Conservation (phyloP, 2,888 invertebrate species). For the Synergus umbraculus region DNA sequence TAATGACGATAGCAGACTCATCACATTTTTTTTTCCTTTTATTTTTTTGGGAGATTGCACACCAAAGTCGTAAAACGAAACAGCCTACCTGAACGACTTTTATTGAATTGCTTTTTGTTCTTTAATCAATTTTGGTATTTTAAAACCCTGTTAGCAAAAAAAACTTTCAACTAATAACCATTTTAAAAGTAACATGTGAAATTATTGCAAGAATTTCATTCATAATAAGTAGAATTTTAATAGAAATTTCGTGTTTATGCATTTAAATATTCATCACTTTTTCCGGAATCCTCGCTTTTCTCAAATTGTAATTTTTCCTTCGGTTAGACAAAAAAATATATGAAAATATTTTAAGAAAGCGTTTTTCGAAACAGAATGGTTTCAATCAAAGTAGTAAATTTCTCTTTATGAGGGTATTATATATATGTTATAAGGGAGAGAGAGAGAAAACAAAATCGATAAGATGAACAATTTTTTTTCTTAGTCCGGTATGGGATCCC, state of each 20-base stretch:
- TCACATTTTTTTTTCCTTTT: not conserved
- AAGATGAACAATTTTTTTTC: not conserved
- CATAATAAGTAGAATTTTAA: too few species aligned
- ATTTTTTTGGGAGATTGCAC: not conserved
- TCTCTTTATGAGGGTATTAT: not conserved
- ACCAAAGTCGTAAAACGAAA: not conserved
- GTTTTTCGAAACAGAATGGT: not conserved
- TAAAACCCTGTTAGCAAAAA: not conserved
- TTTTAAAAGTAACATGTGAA: too few species aligned
- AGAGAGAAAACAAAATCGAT: not conserved
- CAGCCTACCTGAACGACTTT: not conserved
- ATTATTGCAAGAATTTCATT: not conserved
- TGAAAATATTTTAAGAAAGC: not conserved
- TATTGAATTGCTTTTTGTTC: not conserved
- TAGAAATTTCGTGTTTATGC: too few species aligned
- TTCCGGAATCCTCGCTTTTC: too few species aligned
- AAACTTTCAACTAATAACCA: not conserved
- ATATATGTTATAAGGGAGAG: not conserved
- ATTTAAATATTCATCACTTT: too few species aligned
- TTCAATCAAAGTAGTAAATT: not conserved
- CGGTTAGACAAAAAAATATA: too few species aligned
- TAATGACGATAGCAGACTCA: not conserved
- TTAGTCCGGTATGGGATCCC: not conserved
- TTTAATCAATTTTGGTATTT: conserved; percentile 6
- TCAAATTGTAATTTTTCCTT: too few species aligned